phyloP scores from a whole-genome alignment of 2,797 vertebrate genomes.

The Steatocranus sp. region DNA sequence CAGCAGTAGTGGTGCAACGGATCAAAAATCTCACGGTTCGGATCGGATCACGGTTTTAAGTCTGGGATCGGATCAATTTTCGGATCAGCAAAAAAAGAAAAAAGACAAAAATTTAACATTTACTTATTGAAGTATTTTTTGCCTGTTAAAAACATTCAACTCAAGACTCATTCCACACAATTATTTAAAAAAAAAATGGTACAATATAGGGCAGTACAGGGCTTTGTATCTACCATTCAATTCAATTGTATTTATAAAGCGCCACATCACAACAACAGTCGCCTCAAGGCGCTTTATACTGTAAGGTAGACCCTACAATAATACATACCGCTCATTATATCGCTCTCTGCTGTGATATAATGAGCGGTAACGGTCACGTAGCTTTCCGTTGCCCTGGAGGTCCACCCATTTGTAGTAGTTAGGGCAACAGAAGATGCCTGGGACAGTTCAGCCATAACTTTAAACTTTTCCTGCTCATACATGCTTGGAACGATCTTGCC shows the following conservation, averaged over 20 bases:
- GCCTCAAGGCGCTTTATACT: background rate
- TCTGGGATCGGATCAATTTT: accelerated
- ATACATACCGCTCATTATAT: background rate
- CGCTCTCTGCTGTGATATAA: background rate
- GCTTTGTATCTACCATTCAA: accelerated
- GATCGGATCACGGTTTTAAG: accelerated
- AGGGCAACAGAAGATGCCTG: background rate
- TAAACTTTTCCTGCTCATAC: background rate
- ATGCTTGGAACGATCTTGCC: background rate
- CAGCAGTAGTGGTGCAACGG: background rate
- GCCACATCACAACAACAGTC: accelerated
- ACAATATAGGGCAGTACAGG: accelerated
- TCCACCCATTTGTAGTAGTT: background rate
- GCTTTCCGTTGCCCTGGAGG: accelerated
- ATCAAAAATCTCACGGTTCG: background rate
- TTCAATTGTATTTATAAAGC: background rate
- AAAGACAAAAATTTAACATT: background rate
- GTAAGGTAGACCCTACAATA: accelerated
- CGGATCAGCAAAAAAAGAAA: background rate
- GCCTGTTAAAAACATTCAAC: background rate
- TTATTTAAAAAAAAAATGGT: background rate
- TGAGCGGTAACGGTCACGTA: accelerated
- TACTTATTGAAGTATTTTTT: background rate
- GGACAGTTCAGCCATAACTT: background rate
- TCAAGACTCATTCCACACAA: background rate